A percentile compares a stretch with the other conserved stretches of the same genome.
Evolutionary conservation across 2,888 invertebrate species (phyloP).

Genomic region (Ornithoptera alexandrae): DNA sequence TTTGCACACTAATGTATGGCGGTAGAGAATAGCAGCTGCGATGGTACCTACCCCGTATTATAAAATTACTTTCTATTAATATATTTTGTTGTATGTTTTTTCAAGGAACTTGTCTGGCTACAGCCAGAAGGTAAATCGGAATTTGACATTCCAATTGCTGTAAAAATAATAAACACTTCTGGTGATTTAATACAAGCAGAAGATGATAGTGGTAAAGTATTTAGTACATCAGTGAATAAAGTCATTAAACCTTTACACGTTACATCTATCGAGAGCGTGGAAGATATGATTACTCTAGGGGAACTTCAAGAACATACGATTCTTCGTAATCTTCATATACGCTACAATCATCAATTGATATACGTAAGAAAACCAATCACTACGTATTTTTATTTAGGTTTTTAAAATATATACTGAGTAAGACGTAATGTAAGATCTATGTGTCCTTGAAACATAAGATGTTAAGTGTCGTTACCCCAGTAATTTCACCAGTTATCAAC

Average conservation of each 20-base stretch:
- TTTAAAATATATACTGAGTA: not conserved
- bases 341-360: slow-evolving; percentile 92
- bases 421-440: not conserved
- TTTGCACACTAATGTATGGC: not conserved
- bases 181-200: slow-evolving; percentile 87
- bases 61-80: slow-evolving; percentile 4
- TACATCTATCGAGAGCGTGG: slow-evolving; percentile 90
- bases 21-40: too few species aligned
- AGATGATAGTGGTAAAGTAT: slow-evolving; percentile 91
- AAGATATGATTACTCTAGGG: slow-evolving; percentile 97
- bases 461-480: too few species aligned
- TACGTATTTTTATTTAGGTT: not conserved
- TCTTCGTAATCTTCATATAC: slow-evolving; percentile 91
- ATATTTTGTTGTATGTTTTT: slow-evolving; percentile 25
- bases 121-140: slow-evolving; percentile 85
- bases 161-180: slow-evolving; percentile 88
- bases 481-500: too few species aligned
- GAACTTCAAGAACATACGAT: slow-evolving; percentile 97
- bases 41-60: not conserved
- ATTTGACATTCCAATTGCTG: slow-evolving; percentile 92
- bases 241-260: slow-evolving; percentile 87
- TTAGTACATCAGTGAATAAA: slow-evolving; percentile 78
- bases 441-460: too few species aligned
- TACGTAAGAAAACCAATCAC: slow-evolving; percentile 85
- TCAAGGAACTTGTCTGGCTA: slow-evolving; percentile 92